phyloP scores from a whole-genome alignment of 2,113 vertebrate genomes.

The Brienomyrus brachyistius region DNA sequence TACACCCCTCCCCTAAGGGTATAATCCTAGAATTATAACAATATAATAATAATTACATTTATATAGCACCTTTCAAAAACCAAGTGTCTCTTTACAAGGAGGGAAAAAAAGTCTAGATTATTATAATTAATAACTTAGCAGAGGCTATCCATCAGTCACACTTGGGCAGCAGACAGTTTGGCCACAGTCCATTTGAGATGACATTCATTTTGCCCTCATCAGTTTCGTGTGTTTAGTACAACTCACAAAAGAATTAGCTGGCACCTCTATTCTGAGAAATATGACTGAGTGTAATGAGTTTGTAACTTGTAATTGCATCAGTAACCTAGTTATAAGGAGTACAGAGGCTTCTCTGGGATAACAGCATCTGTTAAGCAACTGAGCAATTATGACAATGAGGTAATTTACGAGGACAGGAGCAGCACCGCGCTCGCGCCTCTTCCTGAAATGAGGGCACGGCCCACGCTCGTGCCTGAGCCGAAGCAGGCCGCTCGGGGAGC shows the following conservation, averaged over 20 bases:
- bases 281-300: neutral
- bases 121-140: neutral
- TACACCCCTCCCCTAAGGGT: neutral
- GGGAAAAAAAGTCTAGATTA: neutral
- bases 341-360: neutral
- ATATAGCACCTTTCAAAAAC: neutral
- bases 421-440: neutral
- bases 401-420: neutral
- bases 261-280: neutral
- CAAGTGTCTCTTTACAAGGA: neutral
- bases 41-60: neutral
- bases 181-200: neutral
- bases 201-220: neutral
- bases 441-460: neutral
- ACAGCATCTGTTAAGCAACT: conserved; percentile 5
- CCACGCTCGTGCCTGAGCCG: neutral
- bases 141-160: neutral
- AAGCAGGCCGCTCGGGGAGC: neutral
- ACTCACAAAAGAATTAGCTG: neutral
- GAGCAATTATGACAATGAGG: neutral
- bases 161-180: neutral
- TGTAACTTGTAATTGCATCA: conserved; percentile 1
- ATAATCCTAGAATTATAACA: neutral
- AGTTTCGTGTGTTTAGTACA: neutral
- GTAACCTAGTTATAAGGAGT: neutral